Evolutionary conservation across 2,797 vertebrate species (phyloP).

Genomic region (Diceros bicornis): DNA sequence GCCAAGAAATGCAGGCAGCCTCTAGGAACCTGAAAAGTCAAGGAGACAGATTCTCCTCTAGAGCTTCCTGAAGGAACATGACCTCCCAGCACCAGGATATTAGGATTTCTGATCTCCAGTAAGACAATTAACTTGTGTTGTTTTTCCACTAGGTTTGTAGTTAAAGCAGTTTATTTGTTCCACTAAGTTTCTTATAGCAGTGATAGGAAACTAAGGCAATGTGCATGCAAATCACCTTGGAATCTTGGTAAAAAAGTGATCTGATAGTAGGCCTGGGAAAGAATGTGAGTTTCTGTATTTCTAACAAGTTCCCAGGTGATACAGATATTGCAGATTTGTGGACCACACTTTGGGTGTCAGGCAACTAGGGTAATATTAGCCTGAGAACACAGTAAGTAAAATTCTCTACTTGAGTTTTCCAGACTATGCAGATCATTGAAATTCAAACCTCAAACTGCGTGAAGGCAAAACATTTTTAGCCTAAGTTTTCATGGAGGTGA

Average conservation of each 20-base stretch:
- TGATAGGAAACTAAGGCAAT: background rate
- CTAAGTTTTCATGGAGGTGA: background rate
- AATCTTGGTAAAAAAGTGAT: background rate
- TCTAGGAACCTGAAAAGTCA: background rate
- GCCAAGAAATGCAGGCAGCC: background rate
- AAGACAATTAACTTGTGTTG: background rate
- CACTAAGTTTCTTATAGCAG: background rate
- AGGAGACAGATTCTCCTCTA: background rate
- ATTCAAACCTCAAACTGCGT: background rate
- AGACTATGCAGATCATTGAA: background rate
- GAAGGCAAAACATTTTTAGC: background rate
- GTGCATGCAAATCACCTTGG: background rate
- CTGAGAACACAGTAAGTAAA: background rate
- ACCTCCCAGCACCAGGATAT: background rate
- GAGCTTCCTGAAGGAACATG: background rate
- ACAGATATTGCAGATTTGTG: background rate
- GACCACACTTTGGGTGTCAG: background rate
- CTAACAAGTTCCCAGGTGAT: background rate
- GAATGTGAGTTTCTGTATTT: background rate
- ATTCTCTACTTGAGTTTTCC: background rate
- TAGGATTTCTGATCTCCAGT: background rate
- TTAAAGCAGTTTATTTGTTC: background rate
- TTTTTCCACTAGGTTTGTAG: background rate
- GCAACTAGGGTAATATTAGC: background rate
- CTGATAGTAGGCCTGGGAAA: background rate